Percentiles rank a stretch among this genome's conserved stretches.
These are phyloP conservation scores for Thyatira batis DNA, from an alignment of 2,888 invertebrate species.

Conservation along the genomic window DNA sequence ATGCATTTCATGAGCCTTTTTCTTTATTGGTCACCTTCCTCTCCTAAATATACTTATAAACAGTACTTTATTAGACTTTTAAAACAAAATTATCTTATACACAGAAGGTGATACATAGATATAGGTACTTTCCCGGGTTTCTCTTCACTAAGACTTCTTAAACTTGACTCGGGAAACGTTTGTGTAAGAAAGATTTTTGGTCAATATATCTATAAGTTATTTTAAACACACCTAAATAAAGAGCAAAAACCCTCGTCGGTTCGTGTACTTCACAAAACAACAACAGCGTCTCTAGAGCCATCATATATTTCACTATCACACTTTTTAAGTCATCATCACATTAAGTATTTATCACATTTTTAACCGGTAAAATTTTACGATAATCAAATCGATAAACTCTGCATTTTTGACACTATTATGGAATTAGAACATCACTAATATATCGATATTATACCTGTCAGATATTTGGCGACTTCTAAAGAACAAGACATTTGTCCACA, in stretches of 20 bases:
- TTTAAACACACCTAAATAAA: constrained; percentile 21
- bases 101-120: too few species aligned
- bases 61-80: too few species aligned
- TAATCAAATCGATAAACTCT: too few species aligned
- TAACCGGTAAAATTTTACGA: not conserved
- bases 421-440: not conserved
- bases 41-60: too few species aligned
- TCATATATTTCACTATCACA: constrained; percentile 1
- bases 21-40: too few species aligned
- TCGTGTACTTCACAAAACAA: constrained; percentile 19
- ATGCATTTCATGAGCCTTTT: too few species aligned
- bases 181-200: too few species aligned
- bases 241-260: constrained; percentile 20
- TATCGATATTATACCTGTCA: constrained; percentile 53
- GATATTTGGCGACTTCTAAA: constrained; percentile 53
- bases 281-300: constrained; percentile 19
- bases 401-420: not conserved
- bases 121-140: too few species aligned
- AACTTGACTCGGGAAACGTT: too few species aligned
- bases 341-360: not conserved
- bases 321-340: not conserved
- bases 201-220: not conserved
- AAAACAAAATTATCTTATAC: too few species aligned
- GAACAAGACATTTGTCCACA: constrained; percentile 66
- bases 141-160: too few species aligned